Base-by-base conservation (phyloP, 2,888 invertebrate species). In the Itoplectis maculator region DNA sequence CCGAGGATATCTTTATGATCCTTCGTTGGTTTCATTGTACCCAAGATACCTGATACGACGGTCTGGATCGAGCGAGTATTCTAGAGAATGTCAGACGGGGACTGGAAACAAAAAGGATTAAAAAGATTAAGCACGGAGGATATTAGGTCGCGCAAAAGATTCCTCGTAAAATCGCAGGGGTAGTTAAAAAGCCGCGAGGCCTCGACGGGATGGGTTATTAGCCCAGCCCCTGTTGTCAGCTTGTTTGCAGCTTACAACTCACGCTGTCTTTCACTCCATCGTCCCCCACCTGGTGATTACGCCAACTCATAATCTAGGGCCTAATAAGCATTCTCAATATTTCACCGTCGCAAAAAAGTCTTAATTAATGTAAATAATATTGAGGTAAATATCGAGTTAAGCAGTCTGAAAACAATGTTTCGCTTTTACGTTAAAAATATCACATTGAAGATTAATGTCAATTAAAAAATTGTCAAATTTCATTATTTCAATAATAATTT, bases 241-340 rank as follows among this genome's bases (percentile, higher is more conserved):
- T 83, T 84, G 78, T 85, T 87, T 83, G 79, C 70, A 78, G 82
- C 82, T 88, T 86, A 83, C 75, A 82, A 87, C 65, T 68, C 63
- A 42, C 45, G 51, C 56, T 9, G 65, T 74, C 66, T 37, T 23
- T 11, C 68, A 61, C 70, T 61, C 23, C 23, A 13, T 73, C 54
- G 18, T 59, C 65, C n/a, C 20, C 65, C 73, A 69, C 51, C 59
- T 45, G 66, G 51, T 13, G 35, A 59, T 5, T 68, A 45, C 37
- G 42, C 37, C 42, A 63, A 18, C 69, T 69, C 69, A 56, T 63
- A 47, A 69, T 15, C 68, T 18, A 37, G 18, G 59, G 20, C 40
- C 59, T 79, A 49, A 66, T 68, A 29, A 68, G n/a, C 47, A 69
- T 68, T 49, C 42, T 61, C 49, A 61, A 74, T 49, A 74, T 42